These are phyloP conservation scores for Macrophya annulata DNA, from an alignment of 2,888 invertebrate species.

Conservation along the genomic window DNA sequence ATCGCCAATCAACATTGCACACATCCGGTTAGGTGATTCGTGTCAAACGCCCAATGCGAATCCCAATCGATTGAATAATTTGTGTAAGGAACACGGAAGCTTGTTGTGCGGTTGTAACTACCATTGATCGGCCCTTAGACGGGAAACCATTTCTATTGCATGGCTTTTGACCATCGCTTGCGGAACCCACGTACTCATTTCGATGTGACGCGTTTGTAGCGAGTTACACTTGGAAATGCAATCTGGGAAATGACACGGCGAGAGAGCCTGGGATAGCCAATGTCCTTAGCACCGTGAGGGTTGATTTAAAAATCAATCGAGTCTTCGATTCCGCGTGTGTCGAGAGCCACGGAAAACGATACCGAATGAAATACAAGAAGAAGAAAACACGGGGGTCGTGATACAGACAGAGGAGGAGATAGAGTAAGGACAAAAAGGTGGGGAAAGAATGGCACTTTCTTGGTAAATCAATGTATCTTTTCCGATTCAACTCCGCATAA, in stretches of 20 bases:
- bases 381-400: background rate
- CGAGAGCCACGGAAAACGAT: background rate
- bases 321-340: constrained; percentile 12
- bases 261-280: constrained; percentile 10
- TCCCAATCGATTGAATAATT: constrained; percentile 55
- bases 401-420: background rate
- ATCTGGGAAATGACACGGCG: constrained; percentile 30
- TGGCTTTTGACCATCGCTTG: background rate
- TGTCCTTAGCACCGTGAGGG: constrained; percentile 34
- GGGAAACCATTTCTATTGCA: background rate
- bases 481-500: constrained; percentile 49
- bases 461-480: constrained; percentile 41
- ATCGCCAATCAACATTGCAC: constrained; percentile 59
- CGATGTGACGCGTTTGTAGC: background rate
- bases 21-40: constrained; percentile 59
- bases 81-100: constrained; percentile 14
- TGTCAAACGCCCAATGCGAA: constrained; percentile 54
- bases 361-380: background rate
- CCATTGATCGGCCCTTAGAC: constrained; percentile 8
- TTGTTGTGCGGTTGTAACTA: constrained; percentile 8
- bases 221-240: constrained; percentile 39
- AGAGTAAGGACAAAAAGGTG: background rate
- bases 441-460: constrained; percentile 41
- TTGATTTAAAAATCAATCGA: constrained; percentile 43
- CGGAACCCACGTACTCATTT: background rate